phyloP scores from a whole-genome alignment of 2,113 vertebrate genomes.

The Muntiacus muntjak region DNA sequence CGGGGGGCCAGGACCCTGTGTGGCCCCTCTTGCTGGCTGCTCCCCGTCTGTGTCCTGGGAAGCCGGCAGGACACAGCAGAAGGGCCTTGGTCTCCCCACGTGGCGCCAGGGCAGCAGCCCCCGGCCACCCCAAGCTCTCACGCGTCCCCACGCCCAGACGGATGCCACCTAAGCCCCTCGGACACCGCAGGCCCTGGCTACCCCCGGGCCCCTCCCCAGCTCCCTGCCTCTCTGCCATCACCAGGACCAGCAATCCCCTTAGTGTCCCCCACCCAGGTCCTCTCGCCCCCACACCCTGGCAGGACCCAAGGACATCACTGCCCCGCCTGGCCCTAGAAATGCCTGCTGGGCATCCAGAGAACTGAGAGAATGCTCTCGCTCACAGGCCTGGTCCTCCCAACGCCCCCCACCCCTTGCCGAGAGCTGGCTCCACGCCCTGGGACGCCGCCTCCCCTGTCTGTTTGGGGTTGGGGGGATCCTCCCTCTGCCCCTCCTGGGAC shows the following conservation, averaged over 20 bases:
- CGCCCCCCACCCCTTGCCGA: background rate
- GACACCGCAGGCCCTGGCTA: background rate
- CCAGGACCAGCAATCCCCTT: accelerated
- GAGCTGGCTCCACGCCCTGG: background rate
- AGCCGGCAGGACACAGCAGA: background rate
- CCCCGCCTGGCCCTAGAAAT: accelerated
- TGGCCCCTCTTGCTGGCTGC: background rate
- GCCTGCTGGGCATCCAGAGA: background rate
- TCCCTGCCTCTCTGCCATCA: too few species aligned
- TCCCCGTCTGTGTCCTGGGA: accelerated
- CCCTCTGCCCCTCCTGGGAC: background rate
- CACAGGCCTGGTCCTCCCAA: background rate
- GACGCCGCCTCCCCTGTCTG: background rate
- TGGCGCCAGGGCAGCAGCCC: background rate
- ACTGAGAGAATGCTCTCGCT: background rate
- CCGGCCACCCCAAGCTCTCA: background rate
- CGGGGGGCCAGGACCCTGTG: background rate
- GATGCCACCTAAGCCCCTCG: background rate
- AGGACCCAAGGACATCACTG: background rate
- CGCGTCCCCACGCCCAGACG: accelerated
- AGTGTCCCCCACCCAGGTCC: accelerated
- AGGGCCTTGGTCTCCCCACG: background rate
- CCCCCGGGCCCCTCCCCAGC: too few species aligned
- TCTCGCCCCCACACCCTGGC: accelerated
- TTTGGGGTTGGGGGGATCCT: background rate